Percentiles rank a stretch among this genome's conserved stretches.
These are phyloP conservation scores for Drosophila barbarae DNA, from an alignment of 2,888 invertebrate genomes.

Conservation along the genomic window DNA sequence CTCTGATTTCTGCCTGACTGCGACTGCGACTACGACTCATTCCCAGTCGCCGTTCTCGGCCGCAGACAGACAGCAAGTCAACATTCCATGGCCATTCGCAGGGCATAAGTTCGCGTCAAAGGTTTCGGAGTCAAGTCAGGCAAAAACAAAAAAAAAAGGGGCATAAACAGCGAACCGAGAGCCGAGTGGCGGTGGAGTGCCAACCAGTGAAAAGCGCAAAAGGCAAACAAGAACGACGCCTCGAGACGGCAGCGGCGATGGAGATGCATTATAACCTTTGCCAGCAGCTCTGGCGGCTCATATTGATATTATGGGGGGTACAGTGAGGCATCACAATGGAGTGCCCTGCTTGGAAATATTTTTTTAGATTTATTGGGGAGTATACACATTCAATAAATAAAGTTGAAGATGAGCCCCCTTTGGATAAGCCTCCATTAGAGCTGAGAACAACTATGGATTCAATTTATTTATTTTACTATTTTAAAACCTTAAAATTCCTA, in stretches of 20 bases:
- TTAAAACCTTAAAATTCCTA: neutral
- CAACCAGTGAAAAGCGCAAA: conserved; percentile 59
- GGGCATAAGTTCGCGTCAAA: conserved; percentile 77
- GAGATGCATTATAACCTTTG: conserved; percentile 41
- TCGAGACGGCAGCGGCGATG: conserved; percentile 30
- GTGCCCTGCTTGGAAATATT: neutral
- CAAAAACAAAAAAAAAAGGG: conserved; percentile 31
- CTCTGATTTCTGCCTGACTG: conserved; percentile 42
- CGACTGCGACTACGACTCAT: conserved; percentile 19
- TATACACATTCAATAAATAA: neutral
- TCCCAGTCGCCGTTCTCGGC: conserved; percentile 37
- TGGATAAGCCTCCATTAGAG: too few relatives aligned
- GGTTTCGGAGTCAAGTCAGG: conserved; percentile 60
- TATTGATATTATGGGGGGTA: conserved; percentile 59
- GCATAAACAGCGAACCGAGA: conserved; percentile 21
- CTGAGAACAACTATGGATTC: neutral
- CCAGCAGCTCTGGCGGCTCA: conserved; percentile 50
- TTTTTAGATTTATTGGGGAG: neutral
- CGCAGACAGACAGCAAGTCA: conserved; percentile 60
- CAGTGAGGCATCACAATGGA: conserved; percentile 19
- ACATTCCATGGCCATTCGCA: conserved; percentile 73
- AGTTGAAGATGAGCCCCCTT: neutral
- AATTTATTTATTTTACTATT: too few relatives aligned
- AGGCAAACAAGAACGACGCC: conserved; percentile 42
- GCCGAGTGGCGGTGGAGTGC: conserved; percentile 36